Conservation (phyloP, 2,888 invertebrate species). For the Pyrgus malvae region DNA sequence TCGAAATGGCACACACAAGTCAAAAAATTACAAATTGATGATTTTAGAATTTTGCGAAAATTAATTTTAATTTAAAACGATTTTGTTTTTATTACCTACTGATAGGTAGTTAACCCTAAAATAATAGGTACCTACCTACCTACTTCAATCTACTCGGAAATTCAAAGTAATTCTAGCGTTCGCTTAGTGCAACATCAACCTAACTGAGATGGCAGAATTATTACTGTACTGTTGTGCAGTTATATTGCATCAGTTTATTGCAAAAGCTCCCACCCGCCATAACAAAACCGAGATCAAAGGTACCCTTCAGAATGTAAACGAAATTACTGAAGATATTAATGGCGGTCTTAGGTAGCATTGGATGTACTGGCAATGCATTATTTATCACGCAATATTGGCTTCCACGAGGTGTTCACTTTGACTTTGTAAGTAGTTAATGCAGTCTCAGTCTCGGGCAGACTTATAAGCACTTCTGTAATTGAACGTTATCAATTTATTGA, state of each 20-base stretch:
- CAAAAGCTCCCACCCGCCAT: conserved; percentile 39
- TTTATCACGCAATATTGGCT: conserved; percentile 20
- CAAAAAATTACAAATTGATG: too few relatives aligned
- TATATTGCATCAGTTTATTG: conserved; percentile 55
- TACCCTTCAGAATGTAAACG: conserved; percentile 41
- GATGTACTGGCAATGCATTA: conserved; percentile 27
- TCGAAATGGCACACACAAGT: too few relatives aligned
- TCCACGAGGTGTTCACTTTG: background rate
- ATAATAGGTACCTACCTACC: too few relatives aligned
- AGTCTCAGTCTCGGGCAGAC: background rate
- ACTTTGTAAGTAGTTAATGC: background rate
- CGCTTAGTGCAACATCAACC: conserved; percentile 19
- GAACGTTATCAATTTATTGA: too few relatives aligned
- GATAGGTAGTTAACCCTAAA: too few relatives aligned
- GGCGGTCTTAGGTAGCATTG: conserved; percentile 30
- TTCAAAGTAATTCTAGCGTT: too few relatives aligned
- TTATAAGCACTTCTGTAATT: background rate
- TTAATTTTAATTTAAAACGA: too few relatives aligned
- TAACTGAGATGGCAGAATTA: conserved; percentile 52
- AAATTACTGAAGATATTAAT: conserved; percentile 37
- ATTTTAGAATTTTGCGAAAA: too few relatives aligned
- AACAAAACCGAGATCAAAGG: conserved; percentile 55
- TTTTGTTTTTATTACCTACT: too few relatives aligned
- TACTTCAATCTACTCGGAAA: too few relatives aligned
- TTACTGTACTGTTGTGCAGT: conserved; percentile 45